Percentiles rank a stretch among this genome's conserved stretches.
Conservation (phyloP, 2,113 vertebrate species). For the Bucco capensis region DNA sequence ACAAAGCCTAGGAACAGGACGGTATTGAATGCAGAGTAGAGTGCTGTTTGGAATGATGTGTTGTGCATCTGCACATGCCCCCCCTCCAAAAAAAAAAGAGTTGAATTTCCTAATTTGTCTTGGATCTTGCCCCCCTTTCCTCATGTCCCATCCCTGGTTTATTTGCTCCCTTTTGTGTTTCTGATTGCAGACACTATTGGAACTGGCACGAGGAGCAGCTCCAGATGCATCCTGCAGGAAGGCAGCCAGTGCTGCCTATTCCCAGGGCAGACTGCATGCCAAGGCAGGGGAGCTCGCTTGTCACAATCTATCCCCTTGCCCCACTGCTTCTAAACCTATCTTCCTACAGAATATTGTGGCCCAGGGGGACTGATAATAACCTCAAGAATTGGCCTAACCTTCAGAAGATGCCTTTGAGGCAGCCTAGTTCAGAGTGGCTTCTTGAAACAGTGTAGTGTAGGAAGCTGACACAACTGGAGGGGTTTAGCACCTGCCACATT, state of each 20-base stretch:
- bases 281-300: conserved; percentile 16
- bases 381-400: neutral
- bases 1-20: conserved; percentile 30
- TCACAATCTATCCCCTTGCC: conserved; percentile 19
- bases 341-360: neutral
- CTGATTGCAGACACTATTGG: neutral
- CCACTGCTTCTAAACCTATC: neutral
- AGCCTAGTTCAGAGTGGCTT: neutral
- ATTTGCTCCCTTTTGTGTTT: conserved; percentile 26
- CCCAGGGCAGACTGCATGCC: conserved; percentile 9
- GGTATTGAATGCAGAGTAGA: conserved; percentile 4
- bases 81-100: neutral
- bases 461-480: neutral
- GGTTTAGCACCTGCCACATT: neutral
- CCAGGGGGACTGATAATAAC: neutral
- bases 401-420: neutral
- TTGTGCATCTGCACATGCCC: conserved; percentile 5
- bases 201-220: conserved; percentile 62
- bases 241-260: conserved; percentile 43
- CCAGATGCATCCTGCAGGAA: conserved; percentile 60
- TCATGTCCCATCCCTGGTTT: neutral
- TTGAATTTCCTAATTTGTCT: conserved; percentile 1
- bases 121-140: neutral
- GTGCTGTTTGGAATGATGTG: neutral
- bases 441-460: neutral